Evolutionary conservation across 2,797 vertebrate species (phyloP).

Genomic region (Catostomus latipinnis): DNA sequence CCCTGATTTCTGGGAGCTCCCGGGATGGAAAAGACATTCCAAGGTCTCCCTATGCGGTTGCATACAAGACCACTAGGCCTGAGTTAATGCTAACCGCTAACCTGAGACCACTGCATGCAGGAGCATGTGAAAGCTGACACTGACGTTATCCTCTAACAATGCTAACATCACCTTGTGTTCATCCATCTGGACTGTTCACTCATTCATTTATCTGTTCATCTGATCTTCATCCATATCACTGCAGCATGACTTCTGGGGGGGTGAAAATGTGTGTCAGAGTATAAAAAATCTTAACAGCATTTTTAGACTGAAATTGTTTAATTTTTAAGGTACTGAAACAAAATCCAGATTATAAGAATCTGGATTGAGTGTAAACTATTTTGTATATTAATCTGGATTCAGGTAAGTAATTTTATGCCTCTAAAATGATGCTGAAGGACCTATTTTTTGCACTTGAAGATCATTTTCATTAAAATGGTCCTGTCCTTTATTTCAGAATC

Average conservation of each 20-base stretch:
- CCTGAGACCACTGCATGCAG: conserved; percentile 43
- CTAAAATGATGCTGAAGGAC: not conserved
- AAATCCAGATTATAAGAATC: conserved; percentile 12
- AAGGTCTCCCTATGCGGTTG: conserved; percentile 9
- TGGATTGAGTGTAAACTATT: conserved; percentile 19
- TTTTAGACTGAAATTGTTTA: conserved; percentile 27
- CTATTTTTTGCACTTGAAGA: conserved; percentile 1
- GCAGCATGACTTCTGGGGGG: not conserved
- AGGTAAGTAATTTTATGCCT: not conserved
- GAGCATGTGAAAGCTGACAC: conserved; percentile 60
- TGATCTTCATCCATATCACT: conserved; percentile 64
- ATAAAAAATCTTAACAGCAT: not conserved
- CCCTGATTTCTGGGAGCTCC: conserved; percentile 4
- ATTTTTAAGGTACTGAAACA: conserved; percentile 22
- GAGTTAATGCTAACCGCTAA: conserved; percentile 38
- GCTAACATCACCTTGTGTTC: conserved; percentile 61
- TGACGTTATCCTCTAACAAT: conserved; percentile 59
- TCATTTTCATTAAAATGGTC: not conserved
- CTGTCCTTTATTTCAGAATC: conserved; percentile 12
- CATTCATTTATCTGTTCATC: conserved; percentile 60
- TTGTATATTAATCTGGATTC: conserved; percentile 11
- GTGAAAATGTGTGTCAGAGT: too few species aligned
- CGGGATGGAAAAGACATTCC: conserved; percentile 15
- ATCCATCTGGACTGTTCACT: conserved; percentile 54
- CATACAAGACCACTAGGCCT: not conserved